Base-by-base conservation (phyloP, 2,888 invertebrate genomes). In the Orthonevra nobilis region DNA sequence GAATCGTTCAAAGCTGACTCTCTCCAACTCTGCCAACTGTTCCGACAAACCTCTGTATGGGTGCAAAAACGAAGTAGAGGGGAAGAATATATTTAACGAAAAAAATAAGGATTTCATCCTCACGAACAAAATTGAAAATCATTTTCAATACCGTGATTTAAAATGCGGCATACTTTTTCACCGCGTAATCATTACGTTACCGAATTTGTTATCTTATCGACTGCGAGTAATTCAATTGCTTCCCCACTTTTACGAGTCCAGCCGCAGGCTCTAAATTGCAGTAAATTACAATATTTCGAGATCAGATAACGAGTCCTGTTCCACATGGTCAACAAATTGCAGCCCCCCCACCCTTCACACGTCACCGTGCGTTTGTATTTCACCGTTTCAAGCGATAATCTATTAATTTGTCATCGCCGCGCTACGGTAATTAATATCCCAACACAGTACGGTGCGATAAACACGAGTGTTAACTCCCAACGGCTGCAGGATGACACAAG, bases 401-500 rank as follows among this genome's bases (percentile, higher is more conserved):
- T 69, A 81, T 81, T 74, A 81, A 81, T 81, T 81, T 81, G 81
- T 81, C 81, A 81, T 63, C 74, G 60, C n/a, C 10, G 50, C 63
- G 20, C 63, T 38, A 44, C 34, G 32, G 74, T 74, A 81, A 81
- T 81, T 81, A 81, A 81, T 81, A 74, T 74, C 60, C 81, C 63
- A 74, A 58, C 58, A 46, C 30, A 23, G 34, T 30, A 36, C 26
- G 17, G 36, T 42, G 44, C 30, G 63, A 70, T 72, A 70, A 66
- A 48, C 48, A 40, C 28, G 36, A 72, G 36, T 60, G 64, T 40
- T 42, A 60, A 58, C 12, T 77, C 77, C 64, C 72, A 66, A 23
- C 32, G 60, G 72, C 60, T 42, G 52, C 28, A 30, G 52, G 17
- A 72, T 77, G 77, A 77, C 73, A 79, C 72, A 56, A 73, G 73